These are phyloP conservation scores for Ostrea edulis DNA, from an alignment of 1,140 invertebrate genomes.

Conservation along the genomic window DNA sequence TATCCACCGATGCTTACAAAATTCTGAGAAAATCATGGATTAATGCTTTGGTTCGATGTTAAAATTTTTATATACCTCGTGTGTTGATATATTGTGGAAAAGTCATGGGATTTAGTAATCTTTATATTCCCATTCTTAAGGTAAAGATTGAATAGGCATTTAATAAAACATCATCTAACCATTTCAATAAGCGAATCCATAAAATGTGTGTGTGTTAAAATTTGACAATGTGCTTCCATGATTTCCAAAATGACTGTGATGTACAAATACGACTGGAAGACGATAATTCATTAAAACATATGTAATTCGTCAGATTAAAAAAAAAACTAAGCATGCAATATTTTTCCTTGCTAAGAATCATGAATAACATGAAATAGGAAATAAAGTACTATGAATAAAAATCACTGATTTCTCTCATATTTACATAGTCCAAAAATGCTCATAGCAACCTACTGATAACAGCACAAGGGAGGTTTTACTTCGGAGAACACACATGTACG, in stretches of 20 bases:
- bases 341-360: neutral
- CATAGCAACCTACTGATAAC: neutral
- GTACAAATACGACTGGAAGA: neutral
- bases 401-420: neutral
- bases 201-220: no score
- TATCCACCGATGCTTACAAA: no score
- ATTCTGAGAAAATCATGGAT: no score
- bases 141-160: no score
- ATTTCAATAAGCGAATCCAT: no score
- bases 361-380: neutral
- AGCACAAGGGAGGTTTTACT: neutral
- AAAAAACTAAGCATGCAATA: neutral
- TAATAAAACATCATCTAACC: no score
- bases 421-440: neutral
- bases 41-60: no score
- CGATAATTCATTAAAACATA: neutral
- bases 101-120: no score
- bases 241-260: neutral
- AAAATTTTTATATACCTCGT: no score
- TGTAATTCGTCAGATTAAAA: neutral
- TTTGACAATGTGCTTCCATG: no score
- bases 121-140: no score
- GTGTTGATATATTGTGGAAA: no score
- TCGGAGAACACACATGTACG: neutral
- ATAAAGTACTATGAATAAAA: neutral